Evolutionary conservation across 2,113 vertebrate genomes (phyloP).

Genomic region (Calyptommatus sinebrachiatus): DNA sequence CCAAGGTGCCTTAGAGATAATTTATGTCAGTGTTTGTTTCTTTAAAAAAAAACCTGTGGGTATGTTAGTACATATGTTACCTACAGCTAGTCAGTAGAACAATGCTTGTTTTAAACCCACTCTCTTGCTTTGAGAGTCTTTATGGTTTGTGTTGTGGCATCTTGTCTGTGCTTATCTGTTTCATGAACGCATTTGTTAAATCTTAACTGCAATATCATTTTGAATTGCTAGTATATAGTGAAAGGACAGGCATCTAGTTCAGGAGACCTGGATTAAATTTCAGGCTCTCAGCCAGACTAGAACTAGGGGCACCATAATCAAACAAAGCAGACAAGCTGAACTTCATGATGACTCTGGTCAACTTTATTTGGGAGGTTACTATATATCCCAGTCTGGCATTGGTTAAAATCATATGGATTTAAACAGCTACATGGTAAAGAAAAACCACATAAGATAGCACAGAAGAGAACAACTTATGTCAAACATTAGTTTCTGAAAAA

Average conservation of each 20-base stretch:
- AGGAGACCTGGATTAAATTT: not conserved
- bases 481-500: not conserved
- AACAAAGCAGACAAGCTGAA: not conserved
- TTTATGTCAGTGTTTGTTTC: conserved; percentile 19
- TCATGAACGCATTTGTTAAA: not conserved
- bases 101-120: not conserved
- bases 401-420: not conserved
- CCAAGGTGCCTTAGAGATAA: no score
- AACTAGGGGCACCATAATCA: not conserved
- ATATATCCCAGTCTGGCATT: not conserved
- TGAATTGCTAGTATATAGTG: not conserved
- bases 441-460: not conserved
- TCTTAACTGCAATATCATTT: rapidly evolving
- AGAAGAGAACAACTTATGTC: not conserved
- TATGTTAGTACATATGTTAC: conserved; percentile 14
- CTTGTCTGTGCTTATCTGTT: conserved; percentile 14
- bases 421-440: not conserved
- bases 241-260: not conserved
- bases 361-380: not conserved
- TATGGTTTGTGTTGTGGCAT: not conserved
- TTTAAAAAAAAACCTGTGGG: not conserved
- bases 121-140: not conserved
- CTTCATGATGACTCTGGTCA: not conserved
- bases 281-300: not conserved
- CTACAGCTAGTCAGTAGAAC: not conserved